Percentiles rank a stretch among this genome's conserved stretches.
phyloP scores from a whole-genome alignment of 2,113 vertebrate genomes.

The Hyla sarda region DNA sequence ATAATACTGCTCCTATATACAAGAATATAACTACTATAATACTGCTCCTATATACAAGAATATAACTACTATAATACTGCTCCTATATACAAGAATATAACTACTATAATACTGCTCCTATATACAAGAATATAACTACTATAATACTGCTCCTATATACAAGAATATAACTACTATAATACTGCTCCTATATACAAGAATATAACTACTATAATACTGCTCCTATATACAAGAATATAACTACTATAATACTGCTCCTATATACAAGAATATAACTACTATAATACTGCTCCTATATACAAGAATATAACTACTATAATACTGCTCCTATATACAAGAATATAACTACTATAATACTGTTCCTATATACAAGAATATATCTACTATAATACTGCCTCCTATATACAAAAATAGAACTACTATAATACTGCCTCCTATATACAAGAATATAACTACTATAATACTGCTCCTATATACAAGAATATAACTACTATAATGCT shows the following conservation, averaged over 20 bases:
- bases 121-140: too few relatives aligned
- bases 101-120: too few relatives aligned
- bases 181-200: neutral
- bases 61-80: neutral
- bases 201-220: constrained; percentile 8
- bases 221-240: neutral
- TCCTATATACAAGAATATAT: neutral
- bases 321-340: neutral
- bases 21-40: neutral
- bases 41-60: neutral
- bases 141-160: too few relatives aligned
- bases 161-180: neutral
- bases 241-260: neutral
- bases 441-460: constrained; percentile 6
- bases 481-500: constrained; percentile 5
- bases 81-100: neutral
- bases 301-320: constrained; percentile 9
- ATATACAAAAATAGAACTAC: neutral
- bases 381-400: constrained; percentile 6
- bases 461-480: neutral
- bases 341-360: constrained; percentile 8
- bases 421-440: neutral
- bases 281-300: neutral
- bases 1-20: neutral
- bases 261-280: neutral